Base-by-base conservation (phyloP, 2,797 vertebrate genomes). In the Catostomus latipinnis region DNA sequence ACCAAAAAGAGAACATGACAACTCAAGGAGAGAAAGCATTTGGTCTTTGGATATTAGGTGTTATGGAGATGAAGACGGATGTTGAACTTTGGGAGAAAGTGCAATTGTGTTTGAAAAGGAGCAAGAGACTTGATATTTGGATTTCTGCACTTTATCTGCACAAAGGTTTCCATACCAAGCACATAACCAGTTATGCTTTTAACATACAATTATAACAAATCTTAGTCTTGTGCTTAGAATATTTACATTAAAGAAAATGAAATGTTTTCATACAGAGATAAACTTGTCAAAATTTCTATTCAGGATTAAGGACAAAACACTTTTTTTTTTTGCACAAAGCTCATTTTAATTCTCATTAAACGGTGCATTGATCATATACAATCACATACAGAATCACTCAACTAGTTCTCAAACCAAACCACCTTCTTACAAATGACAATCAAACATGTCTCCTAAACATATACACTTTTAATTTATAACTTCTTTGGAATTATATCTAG, bases 121-220 rank as follows among this genome's bases (percentile, higher is more conserved):
- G 10, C 14, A 65, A 54, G 46, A 75, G 14, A 50, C 49, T 79
- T 84, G 75, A 89, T 80, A 89, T 84, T 90, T 86, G 78, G 80
- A 89, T 91, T 90, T 86, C 89, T 91, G 93, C 93, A 94, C 93
- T 94, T 93, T 93, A 94, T 90, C 83, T 86, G 85, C 80, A 90
- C 86, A 86, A 82, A 69, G 76, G 74, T 77, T 85, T 86, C 81
- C 16, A 61, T 79, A 75, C 34, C 4, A 70, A 66, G 69, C 60
- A 61, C 50, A 74, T 66, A 72, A 70, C 65, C 82, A 60, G 69
- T 77, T 77, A 84, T 13, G 69, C 34, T 78, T 72, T 71, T 71
- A 34, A 22, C 8, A 43, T 82, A 83, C 86, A 86, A 84, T 43
- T 83, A 84, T 43, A 12, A 2, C 60, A 65, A 4, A 48, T 62